Conservation (phyloP, 2,888 invertebrate species). For the Entomobrya proxima region DNA sequence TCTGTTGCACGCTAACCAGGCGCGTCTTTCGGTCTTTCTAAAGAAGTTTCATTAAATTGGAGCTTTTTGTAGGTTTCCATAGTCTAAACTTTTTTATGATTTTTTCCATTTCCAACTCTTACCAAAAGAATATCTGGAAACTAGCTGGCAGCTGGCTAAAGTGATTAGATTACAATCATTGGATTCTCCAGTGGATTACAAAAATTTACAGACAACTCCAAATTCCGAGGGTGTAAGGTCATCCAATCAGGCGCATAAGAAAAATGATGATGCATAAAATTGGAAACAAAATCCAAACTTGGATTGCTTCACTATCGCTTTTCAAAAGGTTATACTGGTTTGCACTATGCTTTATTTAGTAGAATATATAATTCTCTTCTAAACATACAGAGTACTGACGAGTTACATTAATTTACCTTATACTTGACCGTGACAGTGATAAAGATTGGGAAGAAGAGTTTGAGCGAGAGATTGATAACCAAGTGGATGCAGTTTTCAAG, state of each 20-base stretch:
- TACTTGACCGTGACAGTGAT: slow-evolving; percentile 38
- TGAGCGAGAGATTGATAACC: slow-evolving; percentile 44
- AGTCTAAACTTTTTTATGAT: not conserved
- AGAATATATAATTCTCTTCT: not conserved
- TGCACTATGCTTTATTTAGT: not conserved
- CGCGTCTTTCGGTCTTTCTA: not conserved
- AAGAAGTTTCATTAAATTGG: too few relatives aligned
- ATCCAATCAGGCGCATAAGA: not conserved
- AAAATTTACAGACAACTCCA: too few relatives aligned
- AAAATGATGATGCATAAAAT: not conserved
- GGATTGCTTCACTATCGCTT: slow-evolving; percentile 18
- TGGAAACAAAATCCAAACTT: not conserved
- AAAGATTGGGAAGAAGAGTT: slow-evolving; percentile 30
- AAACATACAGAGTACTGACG: not conserved
- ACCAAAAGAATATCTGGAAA: too few relatives aligned
- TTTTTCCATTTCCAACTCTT: not conserved
- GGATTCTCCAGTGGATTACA: too few relatives aligned
- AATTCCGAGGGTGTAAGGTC: not conserved
- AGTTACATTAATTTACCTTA: not conserved
- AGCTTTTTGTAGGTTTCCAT: slow-evolving; percentile 5
- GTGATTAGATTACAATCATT: too few relatives aligned
- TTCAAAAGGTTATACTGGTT: not conserved
- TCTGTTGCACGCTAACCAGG: too few relatives aligned
- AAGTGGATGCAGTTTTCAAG: slow-evolving; percentile 48
- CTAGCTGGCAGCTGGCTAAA: too few relatives aligned